Percentiles rank a stretch among this genome's conserved stretches.
Evolutionary conservation across 2,113 vertebrate species (phyloP).

Genomic region (Daubentonia madagascariensis): DNA sequence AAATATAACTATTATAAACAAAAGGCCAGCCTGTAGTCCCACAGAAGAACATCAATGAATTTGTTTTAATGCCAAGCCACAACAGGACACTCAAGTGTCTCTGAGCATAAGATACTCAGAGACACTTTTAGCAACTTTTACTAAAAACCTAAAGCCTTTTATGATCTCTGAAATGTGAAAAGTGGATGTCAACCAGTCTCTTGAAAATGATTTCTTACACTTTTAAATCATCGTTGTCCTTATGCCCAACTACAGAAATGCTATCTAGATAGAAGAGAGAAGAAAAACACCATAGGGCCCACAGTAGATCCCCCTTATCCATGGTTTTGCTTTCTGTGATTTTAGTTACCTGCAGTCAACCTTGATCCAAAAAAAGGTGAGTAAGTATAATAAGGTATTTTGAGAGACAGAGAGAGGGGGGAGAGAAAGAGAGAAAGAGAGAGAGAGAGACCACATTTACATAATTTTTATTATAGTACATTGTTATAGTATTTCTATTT

Average conservation of each 20-base stretch:
- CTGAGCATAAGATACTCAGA: conserved; percentile 46
- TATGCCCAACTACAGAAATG: background rate
- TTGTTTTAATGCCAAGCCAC: conserved; percentile 59
- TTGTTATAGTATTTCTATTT: background rate
- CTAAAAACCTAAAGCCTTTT: conserved; percentile 34
- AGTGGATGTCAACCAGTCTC: background rate
- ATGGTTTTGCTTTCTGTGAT: background rate
- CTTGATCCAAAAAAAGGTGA: background rate
- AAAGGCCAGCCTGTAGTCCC: conserved; percentile 38
- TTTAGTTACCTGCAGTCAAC: background rate
- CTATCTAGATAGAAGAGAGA: background rate
- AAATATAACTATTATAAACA: conserved; percentile 58
- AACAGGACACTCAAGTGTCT: background rate
- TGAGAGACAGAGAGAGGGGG: background rate
- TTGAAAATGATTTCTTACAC: background rate
- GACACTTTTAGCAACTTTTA: too few relatives aligned
- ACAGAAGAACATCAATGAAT: conserved; percentile 45
- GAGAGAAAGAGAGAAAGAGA: background rate
- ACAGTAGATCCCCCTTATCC: background rate
- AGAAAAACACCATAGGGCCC: background rate
- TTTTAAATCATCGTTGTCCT: background rate
- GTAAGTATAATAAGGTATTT: background rate
- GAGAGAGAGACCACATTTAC: background rate
- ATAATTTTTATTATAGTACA: background rate
- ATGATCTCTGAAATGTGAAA: background rate